phyloP scores from a whole-genome alignment of 1,140 invertebrate species.

The Ruditapes philippinarum region DNA sequence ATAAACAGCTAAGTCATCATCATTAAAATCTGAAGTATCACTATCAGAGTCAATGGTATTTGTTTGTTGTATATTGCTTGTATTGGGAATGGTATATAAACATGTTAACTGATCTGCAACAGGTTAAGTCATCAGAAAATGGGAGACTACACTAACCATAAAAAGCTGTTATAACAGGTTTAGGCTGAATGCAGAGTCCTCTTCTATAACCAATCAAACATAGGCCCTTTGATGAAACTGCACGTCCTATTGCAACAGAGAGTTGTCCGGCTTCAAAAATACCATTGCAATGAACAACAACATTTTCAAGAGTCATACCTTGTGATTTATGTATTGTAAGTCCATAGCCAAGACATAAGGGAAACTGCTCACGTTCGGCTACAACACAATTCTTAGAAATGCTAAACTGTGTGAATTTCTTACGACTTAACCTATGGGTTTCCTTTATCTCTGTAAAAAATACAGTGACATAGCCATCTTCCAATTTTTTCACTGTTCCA shows the following conservation, averaged over 20 bases:
- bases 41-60: not conserved
- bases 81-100: not conserved
- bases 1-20: no score
- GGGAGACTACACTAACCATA: conserved; percentile 5
- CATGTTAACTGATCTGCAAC: conserved; percentile 10
- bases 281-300: conserved; percentile 20
- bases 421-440: not conserved
- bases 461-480: not conserved
- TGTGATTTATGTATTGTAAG: conserved; percentile 27
- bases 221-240: conserved; percentile 9
- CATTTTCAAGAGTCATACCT: conserved; percentile 25
- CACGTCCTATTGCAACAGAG: conserved; percentile 1
- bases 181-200: conserved; percentile 12
- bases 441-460: conserved; percentile 21
- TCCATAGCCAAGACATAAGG: not conserved
- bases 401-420: not conserved
- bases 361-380: conserved; percentile 43
- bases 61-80: not conserved
- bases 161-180: conserved; percentile 1
- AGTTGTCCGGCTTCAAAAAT: conserved; percentile 5
- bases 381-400: conserved; percentile 11
- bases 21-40: no score
- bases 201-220: conserved; percentile 12
- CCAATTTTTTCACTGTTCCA: conserved; percentile 5
- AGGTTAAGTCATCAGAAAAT: conserved; percentile 19